Evolutionary conservation across 2,113 vertebrate genomes (phyloP).

Genomic region (Hylia prasina): DNA sequence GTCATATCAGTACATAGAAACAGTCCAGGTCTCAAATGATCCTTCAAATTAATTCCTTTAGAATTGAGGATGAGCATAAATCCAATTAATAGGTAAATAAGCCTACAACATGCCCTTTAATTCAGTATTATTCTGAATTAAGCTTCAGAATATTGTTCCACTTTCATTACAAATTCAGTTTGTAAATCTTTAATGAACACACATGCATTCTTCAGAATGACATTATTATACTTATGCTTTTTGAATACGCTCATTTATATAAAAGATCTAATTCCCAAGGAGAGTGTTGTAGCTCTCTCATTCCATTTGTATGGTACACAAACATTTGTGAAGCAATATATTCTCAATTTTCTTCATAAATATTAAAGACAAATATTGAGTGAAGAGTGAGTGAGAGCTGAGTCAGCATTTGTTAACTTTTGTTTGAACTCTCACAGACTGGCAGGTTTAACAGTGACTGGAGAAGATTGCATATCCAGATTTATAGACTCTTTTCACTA

Average conservation of each 20-base stretch:
- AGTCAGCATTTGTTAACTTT: background rate
- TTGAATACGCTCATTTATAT: background rate
- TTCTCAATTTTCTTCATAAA: slow-evolving; percentile 32
- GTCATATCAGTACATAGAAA: background rate
- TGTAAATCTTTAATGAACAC: slow-evolving; percentile 37
- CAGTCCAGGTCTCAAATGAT: background rate
- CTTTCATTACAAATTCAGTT: background rate
- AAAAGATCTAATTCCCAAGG: background rate
- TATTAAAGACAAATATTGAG: background rate
- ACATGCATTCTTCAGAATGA: background rate
- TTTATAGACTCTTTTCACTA: background rate
- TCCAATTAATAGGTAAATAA: slow-evolving; percentile 11
- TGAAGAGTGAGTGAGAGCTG: background rate
- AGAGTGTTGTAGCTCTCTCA: background rate
- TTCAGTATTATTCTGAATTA: background rate
- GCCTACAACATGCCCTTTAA: background rate
- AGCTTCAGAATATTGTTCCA: background rate
- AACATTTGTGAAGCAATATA: slow-evolving; percentile 9
- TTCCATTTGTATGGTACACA: background rate
- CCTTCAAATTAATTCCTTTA: background rate
- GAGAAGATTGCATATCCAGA: background rate
- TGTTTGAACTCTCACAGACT: background rate
- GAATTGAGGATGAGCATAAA: background rate
- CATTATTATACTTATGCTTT: background rate
- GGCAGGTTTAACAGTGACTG: background rate